phyloP scores from a whole-genome alignment of 2,113 vertebrate species.

The Platichthys stellatus region DNA sequence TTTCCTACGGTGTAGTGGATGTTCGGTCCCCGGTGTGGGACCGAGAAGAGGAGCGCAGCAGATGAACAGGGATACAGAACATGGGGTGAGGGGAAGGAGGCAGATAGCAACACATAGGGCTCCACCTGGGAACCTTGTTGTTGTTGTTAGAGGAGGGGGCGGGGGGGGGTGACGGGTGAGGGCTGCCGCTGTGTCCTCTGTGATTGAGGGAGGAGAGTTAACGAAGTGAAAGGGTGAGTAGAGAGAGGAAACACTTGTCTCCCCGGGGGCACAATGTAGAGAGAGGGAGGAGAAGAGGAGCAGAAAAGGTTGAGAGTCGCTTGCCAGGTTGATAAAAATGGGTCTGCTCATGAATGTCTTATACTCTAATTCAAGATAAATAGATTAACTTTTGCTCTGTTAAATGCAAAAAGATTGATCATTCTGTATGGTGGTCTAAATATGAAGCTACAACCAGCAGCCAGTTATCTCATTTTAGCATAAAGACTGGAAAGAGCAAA shows the following conservation, averaged over 20 bases:
- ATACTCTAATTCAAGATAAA: background rate
- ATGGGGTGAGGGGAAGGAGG: slow-evolving; percentile 11
- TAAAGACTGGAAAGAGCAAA: too few species aligned
- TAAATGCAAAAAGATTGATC: too few species aligned
- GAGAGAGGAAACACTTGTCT: slow-evolving; percentile 70
- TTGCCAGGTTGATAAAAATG: slow-evolving; percentile 23
- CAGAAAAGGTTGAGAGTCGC: slow-evolving; percentile 17
- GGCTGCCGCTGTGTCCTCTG: slow-evolving; percentile 78
- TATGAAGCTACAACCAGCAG: too few species aligned
- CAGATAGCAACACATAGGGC: slow-evolving; percentile 64
- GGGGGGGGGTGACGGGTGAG: slow-evolving; percentile 59
- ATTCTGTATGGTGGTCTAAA: too few species aligned
- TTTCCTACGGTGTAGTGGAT: background rate
- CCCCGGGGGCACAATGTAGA: slow-evolving; percentile 56
- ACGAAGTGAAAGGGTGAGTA: slow-evolving; percentile 75
- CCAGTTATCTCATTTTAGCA: too few species aligned
- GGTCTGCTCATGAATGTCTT: background rate
- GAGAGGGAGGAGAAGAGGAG: slow-evolving; percentile 23
- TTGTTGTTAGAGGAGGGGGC: slow-evolving; percentile 52
- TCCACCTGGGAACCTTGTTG: slow-evolving; percentile 81
- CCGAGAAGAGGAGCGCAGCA: background rate
- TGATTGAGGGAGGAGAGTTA: slow-evolving; percentile 77
- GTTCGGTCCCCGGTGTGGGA: slow-evolving; percentile 18
- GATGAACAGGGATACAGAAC: background rate
- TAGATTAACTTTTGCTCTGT: too few species aligned